Evolutionary conservation across 2,888 invertebrate species (phyloP).

Genomic region (Catocala sponsa): DNA sequence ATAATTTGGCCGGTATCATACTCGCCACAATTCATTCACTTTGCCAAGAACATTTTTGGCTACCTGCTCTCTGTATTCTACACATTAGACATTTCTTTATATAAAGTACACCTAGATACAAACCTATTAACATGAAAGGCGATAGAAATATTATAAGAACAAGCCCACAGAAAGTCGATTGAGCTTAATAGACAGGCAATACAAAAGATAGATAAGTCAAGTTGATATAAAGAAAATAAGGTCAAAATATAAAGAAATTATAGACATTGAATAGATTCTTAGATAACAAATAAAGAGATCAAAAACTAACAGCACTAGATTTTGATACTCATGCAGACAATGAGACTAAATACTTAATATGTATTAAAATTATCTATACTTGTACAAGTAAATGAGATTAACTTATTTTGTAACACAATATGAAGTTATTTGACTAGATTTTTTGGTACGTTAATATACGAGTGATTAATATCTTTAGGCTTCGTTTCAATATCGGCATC

Average conservation of each 20-base stretch:
- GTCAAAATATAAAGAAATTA: constrained; percentile 15
- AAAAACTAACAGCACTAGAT: constrained; percentile 36
- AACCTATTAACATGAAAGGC: constrained; percentile 52
- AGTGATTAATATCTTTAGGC: constrained; percentile 70
- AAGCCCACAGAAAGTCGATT: constrained; percentile 21
- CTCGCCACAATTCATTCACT: constrained; percentile 18
- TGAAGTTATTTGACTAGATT: constrained; percentile 82
- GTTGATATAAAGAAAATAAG: constrained; percentile 2
- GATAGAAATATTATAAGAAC: constrained; percentile 31
- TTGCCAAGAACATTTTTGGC: constrained; percentile 14
- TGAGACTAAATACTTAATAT: constrained; percentile 19
- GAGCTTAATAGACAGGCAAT: neutral
- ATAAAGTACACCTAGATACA: constrained; percentile 45
- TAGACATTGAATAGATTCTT: constrained; percentile 13
- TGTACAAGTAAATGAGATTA: constrained; percentile 53
- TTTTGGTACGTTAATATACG: constrained; percentile 77
- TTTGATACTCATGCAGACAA: constrained; percentile 37
- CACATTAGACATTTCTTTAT: constrained; percentile 34
- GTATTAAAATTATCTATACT: constrained; percentile 25
- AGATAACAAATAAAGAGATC: constrained; percentile 38
- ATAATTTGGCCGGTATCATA: constrained; percentile 19
- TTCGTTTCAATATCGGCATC: constrained; percentile 75
- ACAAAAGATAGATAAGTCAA: constrained; percentile 19
- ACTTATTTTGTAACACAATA: constrained; percentile 39
- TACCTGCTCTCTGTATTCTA: constrained; percentile 30